A percentile compares a stretch with the other conserved stretches of the same genome.
These are phyloP conservation scores for Aleadryas rufinucha DNA, from an alignment of 2,113 vertebrate species.

Conservation along the genomic window DNA sequence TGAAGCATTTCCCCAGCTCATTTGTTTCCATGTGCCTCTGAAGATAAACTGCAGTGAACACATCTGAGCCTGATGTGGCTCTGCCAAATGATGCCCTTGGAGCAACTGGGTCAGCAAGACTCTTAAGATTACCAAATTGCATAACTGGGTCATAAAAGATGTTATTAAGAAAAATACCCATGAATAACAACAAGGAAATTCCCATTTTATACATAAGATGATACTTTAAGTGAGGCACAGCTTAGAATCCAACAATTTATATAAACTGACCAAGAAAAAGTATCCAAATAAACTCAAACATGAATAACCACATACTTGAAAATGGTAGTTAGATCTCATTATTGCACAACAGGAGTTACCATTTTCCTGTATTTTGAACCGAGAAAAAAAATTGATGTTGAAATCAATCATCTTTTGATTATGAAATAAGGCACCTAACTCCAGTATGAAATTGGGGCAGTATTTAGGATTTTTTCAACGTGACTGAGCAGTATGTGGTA, in stretches of 20 bases:
- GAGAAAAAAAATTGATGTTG: not conserved
- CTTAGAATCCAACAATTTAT: not conserved
- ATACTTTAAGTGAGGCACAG: not conserved
- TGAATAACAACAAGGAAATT: not conserved
- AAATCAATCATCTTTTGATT: not conserved
- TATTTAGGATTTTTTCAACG: not conserved
- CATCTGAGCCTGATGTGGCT: not conserved
- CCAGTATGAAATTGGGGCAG: not conserved
- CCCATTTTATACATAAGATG: not conserved
- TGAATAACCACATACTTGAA: not conserved
- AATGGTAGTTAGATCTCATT: not conserved
- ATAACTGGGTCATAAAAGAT: not conserved
- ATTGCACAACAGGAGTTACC: not conserved
- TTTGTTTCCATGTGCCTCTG: not conserved
- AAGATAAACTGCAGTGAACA: not conserved
- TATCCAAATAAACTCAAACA: not conserved
- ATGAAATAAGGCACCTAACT: not conserved
- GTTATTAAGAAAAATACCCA: not conserved
- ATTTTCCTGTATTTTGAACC: not conserved
- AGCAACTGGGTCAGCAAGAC: not conserved
- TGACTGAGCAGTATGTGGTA: not conserved
- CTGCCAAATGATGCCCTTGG: not conserved
- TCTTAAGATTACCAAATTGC: not conserved
- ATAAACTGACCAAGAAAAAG: not conserved
- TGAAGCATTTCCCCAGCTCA: not conserved